Base-by-base conservation (phyloP, 2,797 vertebrate genomes). In the Scolopax rusticola region DNA sequence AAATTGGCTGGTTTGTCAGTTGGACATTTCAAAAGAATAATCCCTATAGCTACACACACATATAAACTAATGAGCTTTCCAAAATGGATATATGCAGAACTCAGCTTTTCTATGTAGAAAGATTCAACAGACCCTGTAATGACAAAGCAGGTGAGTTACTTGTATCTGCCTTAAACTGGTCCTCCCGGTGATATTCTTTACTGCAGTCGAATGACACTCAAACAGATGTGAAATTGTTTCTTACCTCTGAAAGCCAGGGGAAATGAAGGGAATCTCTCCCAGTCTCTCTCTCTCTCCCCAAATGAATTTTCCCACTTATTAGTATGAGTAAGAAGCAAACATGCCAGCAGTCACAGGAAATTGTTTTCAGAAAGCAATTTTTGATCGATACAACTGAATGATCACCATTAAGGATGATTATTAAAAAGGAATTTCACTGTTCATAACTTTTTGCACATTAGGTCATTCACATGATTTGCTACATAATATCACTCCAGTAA, bases 211-310 rank as follows among this genome's bases (percentile, higher is more conserved):
- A 78, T 71, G 78, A 75, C 71, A 40, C 16, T 83, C 64, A 63
- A 33, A 73, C 27, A 59, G 77, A 70, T 69, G 59, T 68, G 79
- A 89, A 87, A 87, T 77, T 79, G n/a, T 84, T 94, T 91, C 48
- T 90, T 89, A 67, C 56, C 63, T 84, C 56, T 61, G 76, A 79
- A 94, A 87, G 50, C 27, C 74, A 65, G 45, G 79, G 76, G 69
- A 90, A 71, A 65, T 48, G 8, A 79, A 89, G 40, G 38, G 27
- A 79, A 33, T 84, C 40, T 47, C 61, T 86, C 53, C 30, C 11
- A 47, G 15, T 12, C 36, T 85, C 25, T n/a, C 61, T n/a, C 61
- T 73, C 53, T 43, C 76, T 69, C 53, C 40, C 40, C n/a, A 79
- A 51, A 79, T 48, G 16, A 65, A 54, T 73, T 74, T 86, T 53